Evolutionary conservation across 92 coral and sea anemone species (phyloP), one percentile per base, ranked within the genome.

Genomic region (Actinostola sp.): DNA sequence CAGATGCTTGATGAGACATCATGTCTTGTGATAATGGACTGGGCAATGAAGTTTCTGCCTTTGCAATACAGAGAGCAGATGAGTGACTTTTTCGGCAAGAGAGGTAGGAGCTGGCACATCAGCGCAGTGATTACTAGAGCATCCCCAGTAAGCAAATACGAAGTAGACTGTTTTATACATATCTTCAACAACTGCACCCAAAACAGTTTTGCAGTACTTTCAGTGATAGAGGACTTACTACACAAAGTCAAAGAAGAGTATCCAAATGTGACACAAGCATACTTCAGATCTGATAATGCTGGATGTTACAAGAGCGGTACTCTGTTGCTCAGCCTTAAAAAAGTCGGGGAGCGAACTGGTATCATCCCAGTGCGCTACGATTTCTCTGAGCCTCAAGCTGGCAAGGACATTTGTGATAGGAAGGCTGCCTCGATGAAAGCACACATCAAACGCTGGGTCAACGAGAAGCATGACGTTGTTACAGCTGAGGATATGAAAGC

Each of bases 351-450:
- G 26, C 27, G 73, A 28, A 63, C 77, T 33, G 82, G 81, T 15
- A 66, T 84, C 27, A 66, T 0, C 23, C 41, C 50, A 2, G 21
- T 43, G 16, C 66, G 89, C 8, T 84, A 78, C 54, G 85, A 79
- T 57, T 79, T 71, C 59, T 85, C 82, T 2, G 89, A 85, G 11
- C 82, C 78, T 21, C 86, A 85, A 32, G 25, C 78, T 0, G 89
- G 89, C 0, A 84, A 84, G 65, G 90, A 85, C 35, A 46, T 73
- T 5, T 85, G 90, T 42, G 86, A 80, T 45, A 28, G 90, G 28
- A 85, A 79, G 21, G 61, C 59, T 12, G 89, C 89, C 23, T 65
- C 81, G 9, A 85, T 85, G 90, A 85, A 85, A 49, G 82, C 81
- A 0, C 90, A 85, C 65, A 85, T 85, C 13, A 57, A 64, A 48